These are phyloP conservation scores for Staurois parvus DNA, from an alignment of 2,797 vertebrate genomes.

Conservation along the genomic window DNA sequence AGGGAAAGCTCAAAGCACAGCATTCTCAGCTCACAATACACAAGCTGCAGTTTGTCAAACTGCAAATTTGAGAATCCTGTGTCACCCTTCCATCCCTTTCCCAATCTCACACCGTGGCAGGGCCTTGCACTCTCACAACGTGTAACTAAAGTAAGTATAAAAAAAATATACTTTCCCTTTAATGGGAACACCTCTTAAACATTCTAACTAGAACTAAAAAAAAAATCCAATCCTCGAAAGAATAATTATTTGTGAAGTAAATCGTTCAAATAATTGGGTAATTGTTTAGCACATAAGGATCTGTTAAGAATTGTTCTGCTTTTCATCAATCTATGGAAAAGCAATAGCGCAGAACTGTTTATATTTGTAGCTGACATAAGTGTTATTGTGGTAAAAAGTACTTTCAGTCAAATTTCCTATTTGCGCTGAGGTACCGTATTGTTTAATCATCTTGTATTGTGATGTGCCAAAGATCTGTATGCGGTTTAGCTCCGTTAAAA, in stretches of 20 bases:
- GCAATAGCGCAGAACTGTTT: conserved; percentile 27
- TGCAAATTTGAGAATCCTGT: no score
- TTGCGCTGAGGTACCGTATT: conserved; percentile 10
- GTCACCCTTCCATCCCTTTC: no score
- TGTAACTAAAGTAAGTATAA: no score
- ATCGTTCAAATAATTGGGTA: conserved; percentile 2
- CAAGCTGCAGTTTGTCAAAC: no score
- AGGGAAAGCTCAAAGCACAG: no score
- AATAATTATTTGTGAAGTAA: background rate
- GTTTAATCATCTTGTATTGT: conserved; percentile 50
- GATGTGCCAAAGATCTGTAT: background rate
- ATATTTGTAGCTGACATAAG: conserved; percentile 32
- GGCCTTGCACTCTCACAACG: no score
- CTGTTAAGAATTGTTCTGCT: conserved; percentile 2
- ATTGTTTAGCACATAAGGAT: conserved; percentile 13
- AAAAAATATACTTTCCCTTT: no score
- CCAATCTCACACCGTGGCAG: no score
- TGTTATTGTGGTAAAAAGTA: conserved; percentile 11
- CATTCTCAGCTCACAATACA: no score
- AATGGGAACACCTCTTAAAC: no score
- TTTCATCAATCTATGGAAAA: conserved; percentile 25
- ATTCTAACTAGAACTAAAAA: no score
- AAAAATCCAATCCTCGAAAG: no score
- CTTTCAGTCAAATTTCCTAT: background rate
- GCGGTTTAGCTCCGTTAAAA: conserved; percentile 10